A percentile compares a stretch with the other conserved stretches of the same genome.
Conservation (phyloP, 2,888 invertebrate species). For the Cistogaster globosa region DNA sequence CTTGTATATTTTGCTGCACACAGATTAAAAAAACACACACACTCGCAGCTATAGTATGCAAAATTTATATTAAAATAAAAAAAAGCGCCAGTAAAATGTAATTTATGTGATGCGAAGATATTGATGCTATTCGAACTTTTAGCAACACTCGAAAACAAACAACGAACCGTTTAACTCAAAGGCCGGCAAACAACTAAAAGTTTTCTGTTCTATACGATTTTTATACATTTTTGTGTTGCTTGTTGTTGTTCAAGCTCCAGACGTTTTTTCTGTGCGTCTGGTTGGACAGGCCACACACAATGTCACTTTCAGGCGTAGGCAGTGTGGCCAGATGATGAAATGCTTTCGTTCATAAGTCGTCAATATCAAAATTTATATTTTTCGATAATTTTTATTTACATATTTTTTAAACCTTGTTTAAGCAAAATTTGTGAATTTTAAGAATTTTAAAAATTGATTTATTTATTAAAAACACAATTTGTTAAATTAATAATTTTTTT, state of each 20-base stretch:
- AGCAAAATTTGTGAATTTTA: too few species aligned
- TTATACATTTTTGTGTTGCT: slow-evolving; percentile 10
- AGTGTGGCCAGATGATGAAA: slow-evolving; percentile 18
- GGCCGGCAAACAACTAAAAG: slow-evolving; percentile 67
- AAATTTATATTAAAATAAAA: slow-evolving; percentile 48
- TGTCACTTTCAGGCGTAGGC: slow-evolving; percentile 1
- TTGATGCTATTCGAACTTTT: slow-evolving; percentile 23
- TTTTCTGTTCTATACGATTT: slow-evolving; percentile 37
- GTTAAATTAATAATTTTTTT: too few species aligned
- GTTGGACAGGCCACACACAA: slow-evolving; percentile 39
- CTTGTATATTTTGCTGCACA: slow-evolving; percentile 7
- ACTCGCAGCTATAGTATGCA: slow-evolving; percentile 22
- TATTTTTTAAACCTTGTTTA: too few species aligned
- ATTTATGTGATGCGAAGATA: slow-evolving; percentile 31
- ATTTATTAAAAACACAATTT: too few species aligned
- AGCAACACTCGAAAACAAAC: background rate
- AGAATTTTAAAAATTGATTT: too few species aligned
- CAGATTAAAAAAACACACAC: slow-evolving; percentile 37
- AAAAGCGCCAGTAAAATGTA: slow-evolving; percentile 61
- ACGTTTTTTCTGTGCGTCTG: slow-evolving; percentile 28
- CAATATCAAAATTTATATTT: background rate
- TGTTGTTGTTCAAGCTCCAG: slow-evolving; percentile 57
- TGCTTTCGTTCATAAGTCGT: background rate
- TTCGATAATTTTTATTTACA: too few species aligned
- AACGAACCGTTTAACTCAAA: slow-evolving; percentile 62